These are phyloP conservation scores for Rissa tridactyla DNA, from an alignment of 2,113 vertebrate genomes.

Conservation along the genomic window DNA sequence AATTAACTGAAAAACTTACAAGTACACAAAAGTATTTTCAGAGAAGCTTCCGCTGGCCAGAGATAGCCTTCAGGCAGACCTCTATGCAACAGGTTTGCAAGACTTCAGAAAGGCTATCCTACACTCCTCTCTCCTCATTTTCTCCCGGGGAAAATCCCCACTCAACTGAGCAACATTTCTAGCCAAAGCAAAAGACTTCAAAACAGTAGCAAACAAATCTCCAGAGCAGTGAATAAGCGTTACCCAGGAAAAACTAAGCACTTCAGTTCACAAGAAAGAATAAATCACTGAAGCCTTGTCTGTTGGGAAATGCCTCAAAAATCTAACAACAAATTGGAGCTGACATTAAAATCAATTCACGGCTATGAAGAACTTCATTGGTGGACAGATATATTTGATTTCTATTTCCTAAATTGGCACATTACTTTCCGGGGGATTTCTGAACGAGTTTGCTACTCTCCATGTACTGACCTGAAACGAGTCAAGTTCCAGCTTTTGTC, in stretches of 20 bases:
- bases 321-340: constrained; percentile 8
- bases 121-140: background rate
- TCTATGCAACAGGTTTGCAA: background rate
- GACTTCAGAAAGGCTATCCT: background rate
- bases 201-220: background rate
- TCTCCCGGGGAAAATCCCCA: background rate
- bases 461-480: background rate
- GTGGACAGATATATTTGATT: background rate
- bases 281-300: background rate
- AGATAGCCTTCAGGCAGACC: background rate
- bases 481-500: background rate
- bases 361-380: background rate
- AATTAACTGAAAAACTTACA: background rate
- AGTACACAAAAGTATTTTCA: background rate
- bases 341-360: constrained; percentile 43
- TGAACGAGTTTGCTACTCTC: background rate
- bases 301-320: constrained; percentile 37
- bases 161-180: background rate
- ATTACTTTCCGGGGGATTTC: background rate
- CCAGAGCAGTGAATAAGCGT: background rate
- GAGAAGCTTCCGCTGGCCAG: background rate
- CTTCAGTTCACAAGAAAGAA: constrained; percentile 3
- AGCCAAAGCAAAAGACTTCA: background rate
- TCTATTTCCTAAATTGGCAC: background rate
- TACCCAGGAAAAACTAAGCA: background rate